Base-by-base conservation (phyloP, 1,140 invertebrate species). In the Goniozus legneri region DNA sequence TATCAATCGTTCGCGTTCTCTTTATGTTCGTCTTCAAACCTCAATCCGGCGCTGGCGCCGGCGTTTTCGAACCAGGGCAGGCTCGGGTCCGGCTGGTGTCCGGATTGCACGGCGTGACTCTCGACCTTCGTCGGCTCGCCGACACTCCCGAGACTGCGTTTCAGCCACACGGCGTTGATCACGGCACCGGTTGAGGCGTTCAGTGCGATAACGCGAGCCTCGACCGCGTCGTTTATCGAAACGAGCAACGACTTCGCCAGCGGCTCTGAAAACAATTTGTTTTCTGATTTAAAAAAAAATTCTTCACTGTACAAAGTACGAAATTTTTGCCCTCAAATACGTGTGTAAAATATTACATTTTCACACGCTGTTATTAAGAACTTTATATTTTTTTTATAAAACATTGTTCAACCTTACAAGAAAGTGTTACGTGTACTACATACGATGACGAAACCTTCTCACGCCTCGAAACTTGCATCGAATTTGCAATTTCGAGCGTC, bases 131-230 rank as follows among this genome's bases (percentile, higher is more conserved):
- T 62, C 3, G 77, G 77, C 34, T 79, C 80, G 12, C 77, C 76
- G 32, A 77, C 60, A 43, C 76, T 76, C 16, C 69, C 52, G n/a
- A 67, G 68, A 47, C 68, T 71, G 31, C 77, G 74, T 35, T 79
- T 75, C 76, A 82, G 80, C 78, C 81, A 82, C 0, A 79, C 77
- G 39, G 77, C 75, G 19, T 73, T 77, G 19, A 78, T 71, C 2
- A 84, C 68, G 3, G 73, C 65, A 2, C 81, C 80, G 31, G 80
- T 81, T 14, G 81, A 76, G n/a, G 80, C 69, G 56, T 84, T 84
- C 31, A 83, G 67, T 15, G 80, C 77, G 44, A 84, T 61, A 44
- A 84, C 78, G 37, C 82, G 68, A 36, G 81, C 76, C 19, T 79
- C 77, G 2, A 82, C 66, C 35, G 82, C 76, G 44, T 74, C 71